phyloP scores from a whole-genome alignment of 2,888 invertebrate species.

The Drosophila paramelanica region DNA sequence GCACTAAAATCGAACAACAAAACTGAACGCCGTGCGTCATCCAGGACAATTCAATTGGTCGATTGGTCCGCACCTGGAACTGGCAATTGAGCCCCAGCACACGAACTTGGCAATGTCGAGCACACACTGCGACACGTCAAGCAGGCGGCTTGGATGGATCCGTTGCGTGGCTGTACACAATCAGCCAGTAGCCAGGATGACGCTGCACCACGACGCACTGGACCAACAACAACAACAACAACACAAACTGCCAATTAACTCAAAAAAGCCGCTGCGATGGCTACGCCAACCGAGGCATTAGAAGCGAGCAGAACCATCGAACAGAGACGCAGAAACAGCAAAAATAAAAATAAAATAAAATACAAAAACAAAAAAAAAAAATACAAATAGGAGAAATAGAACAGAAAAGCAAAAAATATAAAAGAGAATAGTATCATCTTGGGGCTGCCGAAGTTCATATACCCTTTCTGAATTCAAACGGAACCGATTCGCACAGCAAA shows the following conservation, averaged over 20 bases:
- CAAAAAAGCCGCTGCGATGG: slow-evolving; percentile 54
- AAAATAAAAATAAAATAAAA: slow-evolving; percentile 8
- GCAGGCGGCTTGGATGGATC: slow-evolving; percentile 31
- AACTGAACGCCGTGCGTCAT: slow-evolving; percentile 52
- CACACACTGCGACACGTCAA: slow-evolving; percentile 37
- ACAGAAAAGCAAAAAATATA: background rate
- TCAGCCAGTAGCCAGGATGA: slow-evolving; percentile 23
- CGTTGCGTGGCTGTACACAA: slow-evolving; percentile 27
- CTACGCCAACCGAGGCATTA: slow-evolving; percentile 48
- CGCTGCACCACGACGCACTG: slow-evolving; percentile 44
- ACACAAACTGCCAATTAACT: slow-evolving; percentile 71
- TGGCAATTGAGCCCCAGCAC: slow-evolving; percentile 28
- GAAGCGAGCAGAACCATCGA: slow-evolving; percentile 30
- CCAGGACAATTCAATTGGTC: slow-evolving; percentile 68
- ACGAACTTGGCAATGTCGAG: background rate
- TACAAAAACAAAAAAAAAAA: no score
- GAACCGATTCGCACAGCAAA: no score
- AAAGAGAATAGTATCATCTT: background rate
- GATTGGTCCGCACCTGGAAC: slow-evolving; percentile 41
- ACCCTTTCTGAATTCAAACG: no score
- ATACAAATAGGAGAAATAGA: background rate
- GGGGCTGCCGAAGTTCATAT: background rate
- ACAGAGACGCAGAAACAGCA: slow-evolving; percentile 13
- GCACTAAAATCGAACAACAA: slow-evolving; percentile 62
- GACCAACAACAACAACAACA: slow-evolving; percentile 17